Evolutionary conservation across 1,140 invertebrate genomes (phyloP).

Genomic region (Drosophila aff.): DNA sequence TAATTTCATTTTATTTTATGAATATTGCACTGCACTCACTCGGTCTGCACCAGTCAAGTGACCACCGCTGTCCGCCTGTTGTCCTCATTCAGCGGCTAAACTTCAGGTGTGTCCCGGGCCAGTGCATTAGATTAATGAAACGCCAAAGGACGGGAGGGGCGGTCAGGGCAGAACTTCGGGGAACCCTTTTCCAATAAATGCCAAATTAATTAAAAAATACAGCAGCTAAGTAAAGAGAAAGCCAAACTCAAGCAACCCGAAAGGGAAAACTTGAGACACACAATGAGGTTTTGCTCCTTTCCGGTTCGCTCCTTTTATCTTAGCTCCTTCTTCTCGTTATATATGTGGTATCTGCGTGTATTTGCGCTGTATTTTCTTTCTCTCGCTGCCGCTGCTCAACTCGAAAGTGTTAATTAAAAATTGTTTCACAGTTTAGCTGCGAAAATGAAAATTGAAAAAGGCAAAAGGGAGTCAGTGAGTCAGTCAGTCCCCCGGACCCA

Average conservation of each 20-base stretch:
- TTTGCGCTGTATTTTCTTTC: slow-evolving; percentile 43
- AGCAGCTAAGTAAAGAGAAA: slow-evolving; percentile 74
- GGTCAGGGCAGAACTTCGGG: slow-evolving; percentile 21
- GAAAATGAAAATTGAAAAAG: slow-evolving; percentile 84
- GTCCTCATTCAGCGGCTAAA: slow-evolving; percentile 46
- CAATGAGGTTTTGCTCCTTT: slow-evolving; percentile 68
- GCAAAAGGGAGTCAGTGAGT: slow-evolving; percentile 52
- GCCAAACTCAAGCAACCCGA: slow-evolving; percentile 75
- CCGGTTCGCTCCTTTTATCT: slow-evolving; percentile 36
- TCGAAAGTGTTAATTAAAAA: slow-evolving; percentile 85
- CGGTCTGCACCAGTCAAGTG: slow-evolving; percentile 60
- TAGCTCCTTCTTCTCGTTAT: slow-evolving; percentile 48
- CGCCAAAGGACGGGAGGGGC: slow-evolving; percentile 6
- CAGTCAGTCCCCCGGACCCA: slow-evolving; percentile 10
- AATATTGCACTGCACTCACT: slow-evolving; percentile 64
- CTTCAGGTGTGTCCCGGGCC: slow-evolving; percentile 54
- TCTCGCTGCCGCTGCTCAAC: slow-evolving; percentile 56
- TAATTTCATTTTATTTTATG: slow-evolving; percentile 83
- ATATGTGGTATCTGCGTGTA: slow-evolving; percentile 54
- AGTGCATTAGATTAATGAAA: slow-evolving; percentile 82
- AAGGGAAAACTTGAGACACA: slow-evolving; percentile 76
- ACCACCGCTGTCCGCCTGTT: slow-evolving; percentile 30
- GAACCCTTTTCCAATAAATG: slow-evolving; percentile 82
- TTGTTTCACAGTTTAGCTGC: slow-evolving; percentile 85
- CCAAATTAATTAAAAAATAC: slow-evolving; percentile 84